A percentile compares a stretch with the other conserved stretches of the same genome.
Evolutionary conservation across 23 tunicate genomes (phyloP).

Genomic region (Halocynthia roretzi): DNA sequence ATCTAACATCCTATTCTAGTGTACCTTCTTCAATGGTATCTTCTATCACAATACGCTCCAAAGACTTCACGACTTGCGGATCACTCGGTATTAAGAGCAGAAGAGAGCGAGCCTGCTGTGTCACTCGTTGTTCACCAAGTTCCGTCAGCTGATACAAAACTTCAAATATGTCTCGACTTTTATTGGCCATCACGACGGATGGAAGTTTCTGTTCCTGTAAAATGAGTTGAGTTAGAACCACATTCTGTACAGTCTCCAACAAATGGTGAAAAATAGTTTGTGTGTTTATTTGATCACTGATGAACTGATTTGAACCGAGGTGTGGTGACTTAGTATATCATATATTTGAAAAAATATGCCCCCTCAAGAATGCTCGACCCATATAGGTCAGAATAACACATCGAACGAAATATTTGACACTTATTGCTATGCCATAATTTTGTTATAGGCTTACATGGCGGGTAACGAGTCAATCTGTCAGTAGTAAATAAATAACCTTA

Average conservation of each 20-base stretch:
- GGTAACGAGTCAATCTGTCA: not conserved
- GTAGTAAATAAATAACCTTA: not conserved
- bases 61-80: conserved; percentile 22
- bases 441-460: not conserved
- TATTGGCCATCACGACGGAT: conserved; percentile 53
- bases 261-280: too few relatives aligned
- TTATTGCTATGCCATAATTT: too few relatives aligned
- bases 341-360: too few relatives aligned
- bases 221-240: not conserved
- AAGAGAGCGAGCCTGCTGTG: conserved; percentile 41
- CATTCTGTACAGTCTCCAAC: too few relatives aligned
- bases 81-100: conserved; percentile 71
- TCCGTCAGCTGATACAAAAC: conserved; percentile 70
- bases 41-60: conserved; percentile 4
- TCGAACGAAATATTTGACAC: too few relatives aligned
- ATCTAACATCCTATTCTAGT: too few relatives aligned
- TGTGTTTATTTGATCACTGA: too few relatives aligned
- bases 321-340: too few relatives aligned
- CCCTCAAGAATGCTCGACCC: too few relatives aligned
- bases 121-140: conserved; percentile 53
- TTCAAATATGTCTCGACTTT: conserved; percentile 56
- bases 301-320: too few relatives aligned
- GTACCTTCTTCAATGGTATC: not conserved
- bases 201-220: conserved; percentile 67
- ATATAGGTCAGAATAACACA: too few relatives aligned